Conservation (phyloP, 2,888 invertebrate species). For the Gymnosoma rotundatum region DNA sequence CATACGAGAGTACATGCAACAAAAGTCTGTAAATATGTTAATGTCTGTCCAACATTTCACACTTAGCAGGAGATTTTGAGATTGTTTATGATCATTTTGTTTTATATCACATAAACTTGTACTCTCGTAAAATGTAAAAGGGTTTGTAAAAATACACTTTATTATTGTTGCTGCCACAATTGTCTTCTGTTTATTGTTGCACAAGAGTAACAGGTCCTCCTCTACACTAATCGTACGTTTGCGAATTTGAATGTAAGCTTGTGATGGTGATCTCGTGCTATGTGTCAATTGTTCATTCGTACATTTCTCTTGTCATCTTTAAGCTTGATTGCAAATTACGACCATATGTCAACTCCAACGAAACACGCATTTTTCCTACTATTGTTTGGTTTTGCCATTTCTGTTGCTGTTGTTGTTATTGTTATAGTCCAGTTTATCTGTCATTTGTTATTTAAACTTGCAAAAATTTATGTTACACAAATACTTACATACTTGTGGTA, state of each 20-base stretch:
- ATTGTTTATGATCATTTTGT: slow-evolving; percentile 70
- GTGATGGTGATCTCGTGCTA: slow-evolving; percentile 78
- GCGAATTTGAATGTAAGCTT: slow-evolving; percentile 13
- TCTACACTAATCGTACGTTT: slow-evolving; percentile 49
- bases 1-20: background rate
- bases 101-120: slow-evolving; percentile 59
- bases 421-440: slow-evolving; percentile 38
- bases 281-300: slow-evolving; percentile 80
- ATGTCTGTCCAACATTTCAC: slow-evolving; percentile 55
- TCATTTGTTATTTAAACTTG: slow-evolving; percentile 49
- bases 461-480: background rate
- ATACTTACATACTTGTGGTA: slow-evolving; percentile 14
- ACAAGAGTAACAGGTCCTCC: slow-evolving; percentile 66
- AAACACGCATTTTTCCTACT: slow-evolving; percentile 69
- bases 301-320: slow-evolving; percentile 81
- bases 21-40: slow-evolving; percentile 12
- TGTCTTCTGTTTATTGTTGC: slow-evolving; percentile 42
- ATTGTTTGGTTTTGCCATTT: slow-evolving; percentile 33
- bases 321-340: slow-evolving; percentile 81
- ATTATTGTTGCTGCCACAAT: slow-evolving; percentile 29
- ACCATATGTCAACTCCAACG: slow-evolving; percentile 75
- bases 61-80: slow-evolving; percentile 63
- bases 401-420: slow-evolving; percentile 32
- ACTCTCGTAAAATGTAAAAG: slow-evolving; percentile 56
- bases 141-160: slow-evolving; percentile 24